These are phyloP conservation scores for Leucoraja erinaceus DNA, from an alignment of 2,113 vertebrate genomes.

Conservation along the genomic window DNA sequence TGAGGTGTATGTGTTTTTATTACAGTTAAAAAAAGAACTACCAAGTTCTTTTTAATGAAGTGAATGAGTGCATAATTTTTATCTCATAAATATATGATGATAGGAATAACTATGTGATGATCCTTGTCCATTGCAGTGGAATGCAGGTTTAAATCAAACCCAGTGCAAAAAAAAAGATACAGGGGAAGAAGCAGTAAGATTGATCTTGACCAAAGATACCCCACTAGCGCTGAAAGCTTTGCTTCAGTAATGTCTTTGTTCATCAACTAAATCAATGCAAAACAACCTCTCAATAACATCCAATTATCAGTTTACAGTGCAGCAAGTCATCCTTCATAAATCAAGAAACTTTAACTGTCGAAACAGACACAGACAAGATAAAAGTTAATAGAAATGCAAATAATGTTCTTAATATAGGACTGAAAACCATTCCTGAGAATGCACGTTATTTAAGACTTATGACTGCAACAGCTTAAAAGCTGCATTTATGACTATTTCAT, in stretches of 20 bases:
- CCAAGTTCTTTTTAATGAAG: neutral
- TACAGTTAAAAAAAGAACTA: neutral
- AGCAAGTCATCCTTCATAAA: constrained; percentile 76
- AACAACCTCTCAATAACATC: constrained; percentile 96
- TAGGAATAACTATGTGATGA: constrained; percentile 19
- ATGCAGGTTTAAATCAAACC: constrained; percentile 76
- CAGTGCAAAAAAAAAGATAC: constrained; percentile 57
- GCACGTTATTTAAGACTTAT: constrained; percentile 35
- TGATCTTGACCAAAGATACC: constrained; percentile 78
- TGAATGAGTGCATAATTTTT: constrained; percentile 5
- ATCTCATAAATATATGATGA: constrained; percentile 25
- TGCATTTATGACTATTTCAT: constrained; percentile 38
- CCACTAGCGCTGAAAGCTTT: constrained; percentile 76
- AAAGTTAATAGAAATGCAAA: constrained; percentile 67
- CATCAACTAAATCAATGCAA: constrained; percentile 91
- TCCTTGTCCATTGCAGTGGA: constrained; percentile 16
- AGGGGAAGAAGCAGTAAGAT: constrained; percentile 76
- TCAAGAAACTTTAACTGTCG: constrained; percentile 77
- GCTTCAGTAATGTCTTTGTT: constrained; percentile 80
- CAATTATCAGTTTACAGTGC: constrained; percentile 92
- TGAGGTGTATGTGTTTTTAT: neutral
- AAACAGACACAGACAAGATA: constrained; percentile 65
- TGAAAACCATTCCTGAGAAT: constrained; percentile 34
- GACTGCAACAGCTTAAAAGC: constrained; percentile 36
- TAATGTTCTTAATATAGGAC: constrained; percentile 47